Evolutionary conservation across 2,113 vertebrate species (phyloP), one percentile per base, ranked within the genome.

Genomic region (Sinocyclocheilus maitianheensis): DNA sequence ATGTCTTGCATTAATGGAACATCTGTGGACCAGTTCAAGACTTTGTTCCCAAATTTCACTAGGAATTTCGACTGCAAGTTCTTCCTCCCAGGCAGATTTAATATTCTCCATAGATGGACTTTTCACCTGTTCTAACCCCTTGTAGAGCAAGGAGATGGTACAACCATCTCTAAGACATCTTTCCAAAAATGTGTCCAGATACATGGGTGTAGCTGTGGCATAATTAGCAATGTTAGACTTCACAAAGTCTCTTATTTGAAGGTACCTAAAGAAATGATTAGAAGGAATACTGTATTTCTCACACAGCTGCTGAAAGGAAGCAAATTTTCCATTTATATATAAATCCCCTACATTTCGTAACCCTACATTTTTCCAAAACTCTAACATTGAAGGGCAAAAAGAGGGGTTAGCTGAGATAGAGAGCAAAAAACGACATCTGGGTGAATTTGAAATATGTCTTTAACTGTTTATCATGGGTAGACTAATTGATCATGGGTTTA

Each of bases 31-130:
- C 9, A 71, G 67, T 71, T 71, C 67, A 37, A 71, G 67, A 65
- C 62, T 65, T 6, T 10, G n/a, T 71, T 37, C 37, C 34, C 34
- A 72, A 14, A 40, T 40, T 72, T 43, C 18, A 72, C 43, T 46
- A 22, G 69, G 69, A 72, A 72, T 72, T 74, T 43, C 37, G 5
- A 74, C 34, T 20, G 6, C 43, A 43, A 74, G 69, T 22, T 72
- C 69, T 40, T 72, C 62, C 18, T 69, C 65, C 30, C 65, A 34
- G 65, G 65, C 26, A 69, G 24, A 34, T 69, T 71, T 71, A 71
- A 37, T 37, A 1, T 71, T 71, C 67, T 71, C 5, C 16, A 71
- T 37, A 71, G 30, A 71, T 16, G 26, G 30, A 37, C 30, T 18
- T 34, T 71, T 71, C 14, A 40, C 6, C 12, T 71, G 67, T 71